These are phyloP conservation scores for Botrylloides violaceus DNA, from an alignment of 23 tunicate genomes.

Conservation along the genomic window DNA sequence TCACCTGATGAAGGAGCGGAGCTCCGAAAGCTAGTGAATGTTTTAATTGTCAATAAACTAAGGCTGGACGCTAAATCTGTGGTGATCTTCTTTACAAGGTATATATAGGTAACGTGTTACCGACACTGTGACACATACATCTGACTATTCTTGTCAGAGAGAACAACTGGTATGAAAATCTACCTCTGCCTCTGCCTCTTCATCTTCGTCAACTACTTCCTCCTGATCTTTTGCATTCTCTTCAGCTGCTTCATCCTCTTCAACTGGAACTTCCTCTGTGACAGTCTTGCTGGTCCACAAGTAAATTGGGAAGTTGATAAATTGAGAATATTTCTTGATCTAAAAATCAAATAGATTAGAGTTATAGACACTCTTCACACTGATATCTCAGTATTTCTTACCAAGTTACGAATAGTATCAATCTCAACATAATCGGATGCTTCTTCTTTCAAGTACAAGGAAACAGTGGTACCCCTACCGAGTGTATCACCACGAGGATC, in stretches of 20 bases:
- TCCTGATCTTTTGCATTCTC: constrained; percentile 33
- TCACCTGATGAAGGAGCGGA: too few species aligned
- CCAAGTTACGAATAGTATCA: constrained; percentile 63
- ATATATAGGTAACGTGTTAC: too few species aligned
- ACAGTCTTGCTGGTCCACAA: constrained; percentile 76
- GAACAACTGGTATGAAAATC: too few species aligned
- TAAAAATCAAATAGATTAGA: constrained; percentile 5
- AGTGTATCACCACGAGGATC: constrained; percentile 96
- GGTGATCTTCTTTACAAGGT: too few species aligned
- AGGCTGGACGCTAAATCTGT: too few species aligned
- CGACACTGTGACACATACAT: too few species aligned
- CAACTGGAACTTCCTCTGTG: constrained; percentile 96
- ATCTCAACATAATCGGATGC: constrained; percentile 87
- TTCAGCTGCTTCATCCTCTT: constrained; percentile 83
- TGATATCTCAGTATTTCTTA: not conserved
- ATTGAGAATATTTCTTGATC: constrained; percentile 96
- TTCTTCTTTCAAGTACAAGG: constrained; percentile 97
- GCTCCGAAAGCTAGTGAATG: too few species aligned
- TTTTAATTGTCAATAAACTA: too few species aligned
- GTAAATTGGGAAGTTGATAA: constrained; percentile 99
- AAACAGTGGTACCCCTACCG: constrained; percentile 92
- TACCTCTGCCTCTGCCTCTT: constrained; percentile 38
- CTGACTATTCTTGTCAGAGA: too few species aligned
- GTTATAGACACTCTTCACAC: not conserved
- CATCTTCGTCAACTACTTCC: constrained; percentile 35